Base-by-base conservation (phyloP, 1,140 invertebrate species). In the Myzus persicae region DNA sequence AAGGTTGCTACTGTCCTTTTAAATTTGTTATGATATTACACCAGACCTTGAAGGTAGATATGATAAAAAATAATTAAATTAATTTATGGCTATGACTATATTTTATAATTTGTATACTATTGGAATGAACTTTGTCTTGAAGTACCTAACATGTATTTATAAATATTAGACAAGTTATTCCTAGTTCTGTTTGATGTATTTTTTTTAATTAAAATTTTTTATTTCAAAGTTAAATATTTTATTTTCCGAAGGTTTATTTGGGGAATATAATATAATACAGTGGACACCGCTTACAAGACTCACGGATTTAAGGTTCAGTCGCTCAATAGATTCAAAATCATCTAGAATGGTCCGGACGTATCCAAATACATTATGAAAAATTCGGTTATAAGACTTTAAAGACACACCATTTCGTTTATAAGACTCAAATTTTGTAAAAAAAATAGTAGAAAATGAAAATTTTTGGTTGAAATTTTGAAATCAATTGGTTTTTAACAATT, bases 11-110 rank as follows among this genome's bases (percentile, higher is more conserved):
- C 31, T 76, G 31, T n/a, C 59, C 59, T 76, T 76, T 76, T 76
- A 76, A n/a, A 76, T n/a, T 76, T n/a, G n/a, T n/a, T n/a, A 67
- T 67, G 14, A n/a, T n/a, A n/a, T n/a, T 76, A 76, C n/a, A 76
- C 14, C 18, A 76, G 59, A 18, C 31, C 18, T 76, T n/a, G 26
- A 76, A 76, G 59, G 59, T n/a, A 6, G 59, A 76, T 76, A 76
- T 76, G 31, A 76, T n/a, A n/a, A 76, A n/a, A 67, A 76, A 76
- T 76, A 76, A 76, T n/a, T 76, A n/a, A 76, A 76, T 76, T 76
- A 4, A n/a, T n/a, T 76, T 76, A 14, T 76, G 6, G 14, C 11
- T 76, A n/a, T n/a, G 1, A 76, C n/a, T 76, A 76, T 76, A 18
- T 76, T n/a, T n/a, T 76, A 76, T 76, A 4, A 76, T 18, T 76